phyloP scores from a whole-genome alignment of 2,113 vertebrate species.

The Parus major region DNA sequence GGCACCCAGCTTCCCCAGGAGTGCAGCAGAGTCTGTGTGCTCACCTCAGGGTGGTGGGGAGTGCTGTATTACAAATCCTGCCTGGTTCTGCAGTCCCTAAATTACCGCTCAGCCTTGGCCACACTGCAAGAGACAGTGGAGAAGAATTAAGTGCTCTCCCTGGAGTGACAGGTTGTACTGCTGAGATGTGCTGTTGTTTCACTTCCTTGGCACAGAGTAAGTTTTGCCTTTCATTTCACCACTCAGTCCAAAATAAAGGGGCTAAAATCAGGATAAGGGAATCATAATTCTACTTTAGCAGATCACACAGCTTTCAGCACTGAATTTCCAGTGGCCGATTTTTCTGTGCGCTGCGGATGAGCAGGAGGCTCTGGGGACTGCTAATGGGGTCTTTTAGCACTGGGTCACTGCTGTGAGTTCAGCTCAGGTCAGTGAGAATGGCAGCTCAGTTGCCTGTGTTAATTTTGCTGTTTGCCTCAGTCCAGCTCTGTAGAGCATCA shows the following conservation, averaged over 20 bases:
- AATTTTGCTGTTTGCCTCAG: neutral
- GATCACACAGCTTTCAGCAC: neutral
- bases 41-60: neutral
- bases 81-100: neutral
- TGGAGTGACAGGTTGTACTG: neutral
- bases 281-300: neutral
- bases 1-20: neutral
- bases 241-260: neutral
- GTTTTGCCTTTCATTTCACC: neutral
- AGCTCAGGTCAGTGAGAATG: neutral
- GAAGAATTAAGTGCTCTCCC: neutral
- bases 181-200: neutral
- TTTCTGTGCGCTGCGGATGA: neutral
- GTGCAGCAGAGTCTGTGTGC: fast-evolving
- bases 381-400: neutral
- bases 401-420: neutral
- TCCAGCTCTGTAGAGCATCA: neutral
- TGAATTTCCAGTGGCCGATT: neutral
- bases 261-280: neutral
- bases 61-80: neutral
- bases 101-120: neutral
- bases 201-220: neutral
- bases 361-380: neutral
- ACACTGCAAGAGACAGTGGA: neutral
- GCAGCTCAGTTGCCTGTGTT: neutral